phyloP scores from a whole-genome alignment of 2,113 vertebrate genomes.

The Saiga tatarica region DNA sequence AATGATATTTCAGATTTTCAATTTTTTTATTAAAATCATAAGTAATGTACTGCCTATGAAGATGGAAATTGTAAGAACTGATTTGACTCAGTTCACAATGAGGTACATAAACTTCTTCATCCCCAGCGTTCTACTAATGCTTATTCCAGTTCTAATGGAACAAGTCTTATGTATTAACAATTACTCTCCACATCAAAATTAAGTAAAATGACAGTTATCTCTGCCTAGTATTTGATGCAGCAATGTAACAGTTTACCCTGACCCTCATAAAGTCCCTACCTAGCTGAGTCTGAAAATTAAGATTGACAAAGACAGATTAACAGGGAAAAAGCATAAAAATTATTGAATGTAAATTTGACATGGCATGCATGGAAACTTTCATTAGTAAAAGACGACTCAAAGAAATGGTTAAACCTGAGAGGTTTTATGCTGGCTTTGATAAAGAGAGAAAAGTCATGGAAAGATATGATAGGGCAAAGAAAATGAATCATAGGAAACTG shows the following conservation, averaged over 20 bases:
- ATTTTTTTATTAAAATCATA: slow-evolving; percentile 47
- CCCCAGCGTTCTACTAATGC: neutral
- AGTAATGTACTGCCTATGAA: slow-evolving; percentile 26
- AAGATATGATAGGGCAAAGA: neutral
- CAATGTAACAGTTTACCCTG: neutral
- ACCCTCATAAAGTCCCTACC: neutral
- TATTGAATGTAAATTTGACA: neutral
- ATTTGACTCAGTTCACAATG: neutral
- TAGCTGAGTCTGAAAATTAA: neutral
- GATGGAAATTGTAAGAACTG: slow-evolving; percentile 14
- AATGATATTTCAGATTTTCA: slow-evolving; percentile 61
- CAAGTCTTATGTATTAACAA: neutral
- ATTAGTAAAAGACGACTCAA: neutral
- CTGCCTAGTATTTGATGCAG: neutral
- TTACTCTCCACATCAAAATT: neutral
- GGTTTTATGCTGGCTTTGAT: neutral
- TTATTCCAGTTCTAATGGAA: slow-evolving; percentile 18
- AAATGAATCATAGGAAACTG: neutral
- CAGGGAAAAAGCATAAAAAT: neutral
- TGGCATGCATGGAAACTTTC: neutral
- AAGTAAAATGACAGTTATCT: slow-evolving; percentile 15
- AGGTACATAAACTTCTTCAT: neutral
- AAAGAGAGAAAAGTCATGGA: neutral
- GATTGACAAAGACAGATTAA: neutral
- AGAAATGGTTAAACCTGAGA: neutral